Conservation (phyloP, 2,888 invertebrate species). For the Volucella inflata region DNA sequence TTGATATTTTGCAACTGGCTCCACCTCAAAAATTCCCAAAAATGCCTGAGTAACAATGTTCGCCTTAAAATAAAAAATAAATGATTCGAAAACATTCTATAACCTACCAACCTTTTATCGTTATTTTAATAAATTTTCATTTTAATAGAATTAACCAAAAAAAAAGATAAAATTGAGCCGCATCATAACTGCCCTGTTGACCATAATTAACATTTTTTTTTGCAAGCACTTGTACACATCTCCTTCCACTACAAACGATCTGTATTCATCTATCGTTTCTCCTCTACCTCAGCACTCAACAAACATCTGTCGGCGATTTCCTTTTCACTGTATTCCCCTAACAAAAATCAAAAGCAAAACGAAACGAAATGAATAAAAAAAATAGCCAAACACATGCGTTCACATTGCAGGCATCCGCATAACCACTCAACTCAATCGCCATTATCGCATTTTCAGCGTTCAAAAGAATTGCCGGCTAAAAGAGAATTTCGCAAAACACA, state of each 20-base stretch:
- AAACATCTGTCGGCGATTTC: slow-evolving; percentile 38
- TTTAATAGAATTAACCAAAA: no score
- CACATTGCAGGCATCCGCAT: background rate
- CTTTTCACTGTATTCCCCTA: background rate
- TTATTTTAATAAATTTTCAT: no score
- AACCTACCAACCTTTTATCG: background rate
- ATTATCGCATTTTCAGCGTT: slow-evolving; percentile 13
- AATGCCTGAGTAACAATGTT: no score
- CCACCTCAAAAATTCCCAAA: no score
- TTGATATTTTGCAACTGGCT: no score
- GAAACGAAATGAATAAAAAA: background rate
- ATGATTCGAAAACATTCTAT: no score
- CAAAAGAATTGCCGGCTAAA: slow-evolving; percentile 57
- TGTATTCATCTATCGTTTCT: background rate
- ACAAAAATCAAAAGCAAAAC: slow-evolving; percentile 4
- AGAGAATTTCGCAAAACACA: slow-evolving; percentile 57
- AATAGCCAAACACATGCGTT: slow-evolving; percentile 20
- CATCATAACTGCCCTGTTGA: background rate
- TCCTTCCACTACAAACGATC: slow-evolving; percentile 7
- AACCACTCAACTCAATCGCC: slow-evolving; percentile 11
- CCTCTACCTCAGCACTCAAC: background rate
- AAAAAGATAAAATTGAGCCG: slow-evolving; percentile 17
- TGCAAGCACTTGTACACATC: slow-evolving; percentile 16
- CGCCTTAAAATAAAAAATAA: no score
- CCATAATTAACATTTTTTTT: slow-evolving; percentile 17